Conservation (phyloP, 2,797 vertebrate genomes). For the Chaenodraco wilsoni region DNA sequence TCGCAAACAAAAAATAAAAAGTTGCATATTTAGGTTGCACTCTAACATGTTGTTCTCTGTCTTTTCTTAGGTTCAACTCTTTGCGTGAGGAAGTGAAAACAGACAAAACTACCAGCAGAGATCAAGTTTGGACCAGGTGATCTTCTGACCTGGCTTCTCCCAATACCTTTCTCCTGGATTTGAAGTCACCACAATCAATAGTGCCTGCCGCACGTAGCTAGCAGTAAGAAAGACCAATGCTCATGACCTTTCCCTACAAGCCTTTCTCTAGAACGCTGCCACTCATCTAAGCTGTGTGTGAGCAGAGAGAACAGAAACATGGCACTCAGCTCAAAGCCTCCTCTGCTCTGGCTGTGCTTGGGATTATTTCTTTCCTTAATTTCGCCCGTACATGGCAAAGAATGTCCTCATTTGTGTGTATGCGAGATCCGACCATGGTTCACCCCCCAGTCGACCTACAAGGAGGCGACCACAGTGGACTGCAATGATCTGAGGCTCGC, state of each 20-base stretch:
- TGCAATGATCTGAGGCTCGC: slow-evolving; percentile 96
- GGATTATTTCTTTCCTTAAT: slow-evolving; percentile 79
- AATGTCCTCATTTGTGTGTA: slow-evolving; percentile 96
- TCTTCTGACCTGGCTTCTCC: slow-evolving; percentile 16
- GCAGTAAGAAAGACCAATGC: slow-evolving; percentile 55
- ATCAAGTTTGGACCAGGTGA: slow-evolving; percentile 42
- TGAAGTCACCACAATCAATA: slow-evolving; percentile 29
- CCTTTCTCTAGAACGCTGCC: slow-evolving; percentile 52
- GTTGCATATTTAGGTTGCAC: neutral
- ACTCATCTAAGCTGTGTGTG: slow-evolving; percentile 59
- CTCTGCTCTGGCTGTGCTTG: slow-evolving; percentile 75
- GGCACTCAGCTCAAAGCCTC: slow-evolving; percentile 71
- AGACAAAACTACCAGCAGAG: slow-evolving; percentile 14
- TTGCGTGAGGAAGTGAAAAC: slow-evolving; percentile 38
- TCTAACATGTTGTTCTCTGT: slow-evolving; percentile 63
- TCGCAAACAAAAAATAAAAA: slow-evolving; percentile 8
- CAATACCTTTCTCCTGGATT: slow-evolving; percentile 40
- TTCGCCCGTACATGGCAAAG: slow-evolving; percentile 78
- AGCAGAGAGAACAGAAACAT: slow-evolving; percentile 77
- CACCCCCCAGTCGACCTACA: slow-evolving; percentile 97
- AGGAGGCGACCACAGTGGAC: slow-evolving; percentile 96
- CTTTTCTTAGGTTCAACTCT: slow-evolving; percentile 78
- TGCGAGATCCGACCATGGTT: slow-evolving; percentile 99
- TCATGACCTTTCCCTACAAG: slow-evolving; percentile 67
- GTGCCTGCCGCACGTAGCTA: slow-evolving; percentile 15